phyloP scores from a whole-genome alignment of 1,140 invertebrate genomes.

The Meloidogyne floridensis region DNA sequence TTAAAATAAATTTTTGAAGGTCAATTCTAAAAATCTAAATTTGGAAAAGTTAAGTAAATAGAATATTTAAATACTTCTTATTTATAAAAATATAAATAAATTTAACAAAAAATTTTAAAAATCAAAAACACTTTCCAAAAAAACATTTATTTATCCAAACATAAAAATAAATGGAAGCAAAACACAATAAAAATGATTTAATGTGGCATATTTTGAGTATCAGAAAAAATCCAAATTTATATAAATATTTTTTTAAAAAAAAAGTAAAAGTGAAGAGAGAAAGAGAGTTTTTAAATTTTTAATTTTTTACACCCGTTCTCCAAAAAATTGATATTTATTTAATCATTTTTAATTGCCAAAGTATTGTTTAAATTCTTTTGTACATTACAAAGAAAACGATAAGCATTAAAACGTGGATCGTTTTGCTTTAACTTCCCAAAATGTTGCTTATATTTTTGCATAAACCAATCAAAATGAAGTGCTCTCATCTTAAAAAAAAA shows the following conservation, averaged over 20 bases:
- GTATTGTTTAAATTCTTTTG: background rate
- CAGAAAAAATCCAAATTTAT: background rate
- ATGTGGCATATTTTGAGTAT: no score
- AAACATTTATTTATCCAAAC: no score
- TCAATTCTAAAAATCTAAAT: no score
- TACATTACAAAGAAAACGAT: conserved; percentile 10
- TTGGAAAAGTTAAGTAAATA: no score
- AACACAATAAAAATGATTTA: no score
- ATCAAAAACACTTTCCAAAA: no score
- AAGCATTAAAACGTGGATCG: conserved; percentile 14
- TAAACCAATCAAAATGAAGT: conserved; percentile 25
- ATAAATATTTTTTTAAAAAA: background rate
- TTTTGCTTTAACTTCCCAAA: conserved; percentile 8
- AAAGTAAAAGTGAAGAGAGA: no score
- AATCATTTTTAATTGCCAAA: background rate
- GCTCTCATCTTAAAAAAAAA: background rate
- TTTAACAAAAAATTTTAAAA: no score
- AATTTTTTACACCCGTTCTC: background rate
- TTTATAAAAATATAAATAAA: no score
- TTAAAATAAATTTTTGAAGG: no score
- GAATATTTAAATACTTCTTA: no score
- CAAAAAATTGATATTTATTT: background rate
- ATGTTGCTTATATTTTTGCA: conserved; percentile 25
- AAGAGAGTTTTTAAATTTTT: background rate
- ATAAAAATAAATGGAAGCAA: no score